These are phyloP conservation scores for Junonia oenone DNA, from an alignment of 2,888 invertebrate species.

Conservation along the genomic window DNA sequence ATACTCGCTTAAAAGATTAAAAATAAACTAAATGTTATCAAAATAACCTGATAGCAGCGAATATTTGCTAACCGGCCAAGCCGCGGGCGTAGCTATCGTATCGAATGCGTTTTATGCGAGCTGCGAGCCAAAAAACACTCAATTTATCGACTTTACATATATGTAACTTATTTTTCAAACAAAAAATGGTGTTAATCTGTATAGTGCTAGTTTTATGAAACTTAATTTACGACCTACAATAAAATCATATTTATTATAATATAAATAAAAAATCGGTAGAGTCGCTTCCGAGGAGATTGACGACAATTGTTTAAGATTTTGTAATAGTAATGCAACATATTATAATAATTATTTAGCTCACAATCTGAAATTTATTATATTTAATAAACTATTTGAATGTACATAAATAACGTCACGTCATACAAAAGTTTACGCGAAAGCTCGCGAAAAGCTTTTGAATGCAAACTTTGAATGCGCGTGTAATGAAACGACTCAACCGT, in stretches of 20 bases:
- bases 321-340: no score
- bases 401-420: background rate
- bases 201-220: no score
- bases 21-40: background rate
- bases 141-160: background rate
- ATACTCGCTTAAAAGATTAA: no score
- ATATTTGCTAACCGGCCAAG: constrained; percentile 1
- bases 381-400: background rate
- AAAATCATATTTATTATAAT: no score
- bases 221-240: no score
- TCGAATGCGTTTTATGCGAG: constrained; percentile 3
- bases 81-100: background rate
- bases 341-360: no score
- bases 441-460: background rate
- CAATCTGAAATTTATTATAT: no score
- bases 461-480: background rate
- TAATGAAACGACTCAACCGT: background rate
- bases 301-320: no score
- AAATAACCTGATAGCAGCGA: background rate
- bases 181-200: no score
- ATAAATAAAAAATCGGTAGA: no score
- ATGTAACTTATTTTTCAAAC: no score
- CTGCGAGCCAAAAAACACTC: background rate
- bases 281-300: no score
- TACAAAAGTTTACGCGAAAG: background rate